A percentile compares a stretch with the other conserved stretches of the same genome.
phyloP scores from a whole-genome alignment of 1,140 invertebrate species.

The Bombus ignitus region DNA sequence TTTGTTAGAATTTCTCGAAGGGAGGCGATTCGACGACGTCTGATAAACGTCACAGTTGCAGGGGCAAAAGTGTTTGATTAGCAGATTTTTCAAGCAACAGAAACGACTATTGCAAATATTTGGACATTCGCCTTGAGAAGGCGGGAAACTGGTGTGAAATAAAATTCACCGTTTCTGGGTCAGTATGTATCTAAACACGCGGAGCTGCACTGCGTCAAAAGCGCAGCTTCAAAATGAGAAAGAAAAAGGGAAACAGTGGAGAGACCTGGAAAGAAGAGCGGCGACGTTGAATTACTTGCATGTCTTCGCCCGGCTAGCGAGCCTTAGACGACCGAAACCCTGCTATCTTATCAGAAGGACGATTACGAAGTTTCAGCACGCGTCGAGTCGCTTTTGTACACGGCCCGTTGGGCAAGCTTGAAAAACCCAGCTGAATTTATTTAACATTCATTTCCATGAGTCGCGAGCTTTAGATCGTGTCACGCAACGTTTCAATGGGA shows the following conservation, averaged over 20 bases:
- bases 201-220: constrained; percentile 49
- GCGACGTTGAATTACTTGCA: constrained; percentile 38
- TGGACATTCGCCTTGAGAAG: constrained; percentile 45
- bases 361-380: constrained; percentile 25
- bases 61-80: constrained; percentile 32
- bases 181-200: constrained; percentile 61
- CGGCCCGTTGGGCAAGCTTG: not conserved
- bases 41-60: not conserved
- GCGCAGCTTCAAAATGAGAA: constrained; percentile 37
- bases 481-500: not conserved
- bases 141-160: constrained; percentile 36
- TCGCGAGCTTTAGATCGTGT: not conserved
- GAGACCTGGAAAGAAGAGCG: not conserved
- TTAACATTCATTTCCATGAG: not conserved
- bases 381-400: not conserved
- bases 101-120: constrained; percentile 60
- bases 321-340: too few relatives aligned
- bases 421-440: constrained; percentile 12
- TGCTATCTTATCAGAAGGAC: constrained; percentile 1
- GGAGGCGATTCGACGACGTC: not conserved
- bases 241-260: not conserved
- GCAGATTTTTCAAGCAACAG: constrained; percentile 30
- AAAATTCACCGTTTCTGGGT: constrained; percentile 60
- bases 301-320: not conserved
- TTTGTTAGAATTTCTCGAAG: not conserved